Evolutionary conservation across 2,113 vertebrate genomes (phyloP), one percentile per base, ranked within the genome.

Genomic region (Phalacrocorax pelagicus): DNA sequence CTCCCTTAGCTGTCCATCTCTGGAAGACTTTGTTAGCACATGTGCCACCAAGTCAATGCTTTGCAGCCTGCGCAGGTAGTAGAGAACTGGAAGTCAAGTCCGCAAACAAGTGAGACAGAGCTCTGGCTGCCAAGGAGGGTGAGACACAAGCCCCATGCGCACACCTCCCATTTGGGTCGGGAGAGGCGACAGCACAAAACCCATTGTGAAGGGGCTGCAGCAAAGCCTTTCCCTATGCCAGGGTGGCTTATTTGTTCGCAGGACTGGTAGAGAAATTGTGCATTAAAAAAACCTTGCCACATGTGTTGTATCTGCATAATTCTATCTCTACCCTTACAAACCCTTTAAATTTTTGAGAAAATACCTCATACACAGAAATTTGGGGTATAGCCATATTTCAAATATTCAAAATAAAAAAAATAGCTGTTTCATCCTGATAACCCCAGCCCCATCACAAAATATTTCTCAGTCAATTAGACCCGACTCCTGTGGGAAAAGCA

Each of bases 31-130:
- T 17, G 44, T 29, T 38, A 72, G 70, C 23, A 70, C 38, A 5
- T 9, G 36, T 62, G 29, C 27, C 40, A 24, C 67, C 3, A 20
- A 88, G 42, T 14, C 66, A 55, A 4, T 1, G 10, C 66, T 67
- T 42, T 34, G 34, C 69, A 86, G 51, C 73, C 47, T 10, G 71
- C 62, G 62, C 1, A 1, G 30, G 67, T 12, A 54, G 59, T 0
- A 3, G 18, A 72, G 51, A 75, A 9, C 27, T 21, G 65, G 36
- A 49, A 46, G 46, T 36, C 12, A 14, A 71, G 70, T 1, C 27
- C 8, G 0, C 8, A 0, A 11, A 58, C 0, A 9, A 0, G 0
- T 0, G 1, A 88, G 66, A 74, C 30, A 0, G 59, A 49, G 46
- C 55, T 36, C 14, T 1, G 2, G 62, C 54, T 81, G 69, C 88